Evolutionary conservation across 2,888 invertebrate species (phyloP), one percentile per base, ranked within the genome.

Genomic region (Melolontha melolontha): DNA sequence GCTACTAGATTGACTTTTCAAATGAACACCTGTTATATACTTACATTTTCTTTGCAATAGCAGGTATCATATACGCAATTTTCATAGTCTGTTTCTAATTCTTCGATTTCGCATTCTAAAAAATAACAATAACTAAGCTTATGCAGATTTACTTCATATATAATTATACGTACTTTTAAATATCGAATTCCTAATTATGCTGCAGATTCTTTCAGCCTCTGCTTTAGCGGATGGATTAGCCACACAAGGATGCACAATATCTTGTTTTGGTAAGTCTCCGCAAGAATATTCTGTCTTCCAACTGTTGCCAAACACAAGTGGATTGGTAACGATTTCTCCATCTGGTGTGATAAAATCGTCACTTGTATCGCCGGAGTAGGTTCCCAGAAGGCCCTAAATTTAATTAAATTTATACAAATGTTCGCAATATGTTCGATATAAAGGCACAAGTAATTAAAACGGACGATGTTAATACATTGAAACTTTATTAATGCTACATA

Each of bases 11-110:
- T n/a, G n/a, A n/a, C n/a, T n/a, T n/a, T n/a, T n/a, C n/a, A n/a
- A n/a, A n/a, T n/a, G n/a, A n/a, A n/a, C n/a, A n/a, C n/a, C n/a
- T n/a, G n/a, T n/a, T n/a, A 11, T 14, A 54, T 54, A 62, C 66
- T 67, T 52, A 79, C 66, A 8, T 82, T 82, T 0, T 75, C 72
- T 40, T 86, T 86, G 79, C 94, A 94, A 34, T 92, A 89, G 80
- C 95, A 95, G 83, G 93, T 87, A 80, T 95, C 95, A 82, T 90
- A 93, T 76, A 92, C 78, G 79, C 95, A 95, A 78, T 91, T 88
- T 72, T 89, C 88, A 81, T 92, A 91, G 83, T 87, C 93, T 0
- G 88, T 85, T 66, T 89, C 87, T 1, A 91, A 90, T 78, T 93
- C 92, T 16, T 94, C 91, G 75, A 49, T 29, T 10, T 10, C 47